A percentile compares a stretch with the other conserved stretches of the same genome.
Evolutionary conservation across 2,113 vertebrate species (phyloP).

Genomic region (Genyomyrus donnyi): DNA sequence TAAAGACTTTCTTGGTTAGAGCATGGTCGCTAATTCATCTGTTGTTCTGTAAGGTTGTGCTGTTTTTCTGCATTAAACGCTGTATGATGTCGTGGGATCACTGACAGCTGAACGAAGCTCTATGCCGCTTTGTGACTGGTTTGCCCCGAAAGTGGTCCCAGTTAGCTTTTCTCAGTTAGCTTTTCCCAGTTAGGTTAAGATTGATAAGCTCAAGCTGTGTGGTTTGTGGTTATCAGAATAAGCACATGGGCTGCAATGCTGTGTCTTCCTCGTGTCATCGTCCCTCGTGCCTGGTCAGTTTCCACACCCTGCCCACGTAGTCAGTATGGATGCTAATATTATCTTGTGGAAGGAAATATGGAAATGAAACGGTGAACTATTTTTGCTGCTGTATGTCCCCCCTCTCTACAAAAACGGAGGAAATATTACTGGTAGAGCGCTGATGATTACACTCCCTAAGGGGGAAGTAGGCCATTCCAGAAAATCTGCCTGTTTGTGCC

Average conservation of each 20-base stretch:
- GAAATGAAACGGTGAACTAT: not conserved
- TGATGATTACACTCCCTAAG: not conserved
- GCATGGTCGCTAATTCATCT: not conserved
- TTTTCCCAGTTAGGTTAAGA: not conserved
- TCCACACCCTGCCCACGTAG: not conserved
- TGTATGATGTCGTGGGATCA: not conserved
- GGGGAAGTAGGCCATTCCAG: not conserved
- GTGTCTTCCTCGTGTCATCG: not conserved
- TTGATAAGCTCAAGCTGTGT: no score
- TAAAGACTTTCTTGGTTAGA: not conserved
- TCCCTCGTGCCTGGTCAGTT: not conserved
- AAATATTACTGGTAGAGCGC: not conserved
- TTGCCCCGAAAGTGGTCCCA: not conserved
- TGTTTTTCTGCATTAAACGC: not conserved
- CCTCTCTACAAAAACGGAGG: not conserved
- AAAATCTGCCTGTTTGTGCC: not conserved
- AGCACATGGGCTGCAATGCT: not conserved
- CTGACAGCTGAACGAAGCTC: not conserved
- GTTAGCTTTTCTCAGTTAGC: not conserved
- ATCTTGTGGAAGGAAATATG: not conserved
- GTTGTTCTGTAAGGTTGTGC: not conserved
- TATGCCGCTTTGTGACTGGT: not conserved
- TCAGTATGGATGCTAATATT: not conserved
- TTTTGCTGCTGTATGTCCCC: not conserved
- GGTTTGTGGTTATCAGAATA: no score